Percentiles rank a stretch among this genome's conserved stretches.
These are phyloP conservation scores for Hydroisotoma schaefferi DNA, from an alignment of 2,888 invertebrate species.

Conservation along the genomic window DNA sequence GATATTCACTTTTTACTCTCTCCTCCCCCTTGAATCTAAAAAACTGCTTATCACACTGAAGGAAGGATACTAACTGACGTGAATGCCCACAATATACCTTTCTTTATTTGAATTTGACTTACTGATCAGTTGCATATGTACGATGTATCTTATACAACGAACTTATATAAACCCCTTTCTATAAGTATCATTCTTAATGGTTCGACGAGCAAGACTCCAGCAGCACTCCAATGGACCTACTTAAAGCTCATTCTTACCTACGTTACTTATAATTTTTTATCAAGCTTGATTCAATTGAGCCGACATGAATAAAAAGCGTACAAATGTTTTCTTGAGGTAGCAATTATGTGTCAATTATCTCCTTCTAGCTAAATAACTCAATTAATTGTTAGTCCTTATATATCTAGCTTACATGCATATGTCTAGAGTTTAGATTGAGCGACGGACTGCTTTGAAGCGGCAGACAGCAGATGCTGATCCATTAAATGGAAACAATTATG, in stretches of 20 bases:
- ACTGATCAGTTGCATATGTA: too few species aligned
- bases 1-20: neutral
- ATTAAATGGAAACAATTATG: too few species aligned
- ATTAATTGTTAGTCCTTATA: conserved; percentile 43
- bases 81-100: too few species aligned
- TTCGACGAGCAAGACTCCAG: too few species aligned
- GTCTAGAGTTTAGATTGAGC: conserved; percentile 1
- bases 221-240: neutral
- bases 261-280: conserved; percentile 11
- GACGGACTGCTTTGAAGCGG: neutral
- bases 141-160: too few species aligned
- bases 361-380: conserved; percentile 43
- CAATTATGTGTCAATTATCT: conserved; percentile 45
- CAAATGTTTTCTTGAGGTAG: conserved; percentile 43
- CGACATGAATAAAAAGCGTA: conserved; percentile 25
- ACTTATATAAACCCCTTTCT: neutral
- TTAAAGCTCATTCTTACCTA: neutral
- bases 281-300: conserved; percentile 23
- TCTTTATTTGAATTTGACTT: too few species aligned
- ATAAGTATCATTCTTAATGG: neutral
- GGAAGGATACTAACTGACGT: too few species aligned
- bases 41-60: too few species aligned
- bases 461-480: too few species aligned
- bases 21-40: neutral
- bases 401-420: conserved; percentile 24